Conservation (phyloP, 2,797 vertebrate genomes). For the Chaetophractus vellerosus region DNA sequence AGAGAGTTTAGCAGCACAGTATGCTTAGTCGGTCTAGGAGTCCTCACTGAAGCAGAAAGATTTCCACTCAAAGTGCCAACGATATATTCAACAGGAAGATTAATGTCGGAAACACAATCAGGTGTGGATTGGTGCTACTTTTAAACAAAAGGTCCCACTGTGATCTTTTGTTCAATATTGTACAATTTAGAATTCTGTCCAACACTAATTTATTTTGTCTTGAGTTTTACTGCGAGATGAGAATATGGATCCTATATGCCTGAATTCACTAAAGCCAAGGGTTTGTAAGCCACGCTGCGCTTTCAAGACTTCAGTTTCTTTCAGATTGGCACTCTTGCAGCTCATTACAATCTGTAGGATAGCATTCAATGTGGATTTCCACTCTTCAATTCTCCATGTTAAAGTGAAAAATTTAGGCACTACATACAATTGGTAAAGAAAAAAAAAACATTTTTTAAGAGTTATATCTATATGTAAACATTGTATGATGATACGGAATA, state of each 20-base stretch:
- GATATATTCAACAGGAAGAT: conserved; percentile 47
- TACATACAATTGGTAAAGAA: conserved; percentile 87
- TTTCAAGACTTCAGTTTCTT: conserved; percentile 60
- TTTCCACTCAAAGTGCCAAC: conserved; percentile 87
- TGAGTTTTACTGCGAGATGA: conserved; percentile 80
- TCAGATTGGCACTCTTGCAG: conserved; percentile 73
- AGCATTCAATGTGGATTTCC: conserved; percentile 83
- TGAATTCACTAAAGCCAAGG: conserved; percentile 73
- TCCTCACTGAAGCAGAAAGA: conserved; percentile 80
- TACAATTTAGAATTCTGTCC: conserved; percentile 79
- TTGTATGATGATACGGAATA: conserved; percentile 97
- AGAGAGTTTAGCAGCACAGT: conserved; percentile 81
- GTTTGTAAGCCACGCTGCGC: conserved; percentile 69
- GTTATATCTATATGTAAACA: conserved; percentile 93
- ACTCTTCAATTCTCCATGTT: conserved; percentile 86
- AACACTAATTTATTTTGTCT: conserved; percentile 87
- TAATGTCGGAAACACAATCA: conserved; percentile 81
- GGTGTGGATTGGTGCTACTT: conserved; percentile 94
- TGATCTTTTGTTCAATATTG: conserved; percentile 82
- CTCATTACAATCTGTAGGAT: conserved; percentile 84
- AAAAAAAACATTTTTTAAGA: conserved; percentile 89
- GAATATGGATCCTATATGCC: conserved; percentile 80
- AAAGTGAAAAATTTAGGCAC: conserved; percentile 87
- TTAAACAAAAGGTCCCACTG: conserved; percentile 86
- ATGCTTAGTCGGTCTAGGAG: conserved; percentile 77